Evolutionary conservation across 2,888 invertebrate species (phyloP), one percentile per base, ranked within the genome.

Genomic region (Metacarcinus magister): DNA sequence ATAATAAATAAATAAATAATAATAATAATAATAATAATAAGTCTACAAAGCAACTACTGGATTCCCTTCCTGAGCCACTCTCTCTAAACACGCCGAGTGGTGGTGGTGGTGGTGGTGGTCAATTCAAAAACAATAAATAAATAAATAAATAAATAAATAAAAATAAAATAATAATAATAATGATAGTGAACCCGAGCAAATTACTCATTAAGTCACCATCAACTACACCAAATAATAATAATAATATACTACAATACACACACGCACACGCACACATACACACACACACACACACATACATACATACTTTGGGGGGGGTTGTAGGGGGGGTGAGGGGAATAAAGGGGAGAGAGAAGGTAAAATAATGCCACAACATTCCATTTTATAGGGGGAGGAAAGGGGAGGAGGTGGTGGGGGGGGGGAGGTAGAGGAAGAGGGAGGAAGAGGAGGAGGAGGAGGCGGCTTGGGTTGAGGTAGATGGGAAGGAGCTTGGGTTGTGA

Each of bases 21-120:
- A 54, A 54, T 54, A 54, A 54, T n/a, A n/a, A 32, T 10, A 87
- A 39, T 39, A 32, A 87, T 87, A 16, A 87, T 7, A 16, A 39
- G 39, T 39, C 8, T 87, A 87, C 19, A 87, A 87, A 87, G 39
- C 39, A 39, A 19, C 13, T 54, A 87, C 87, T 23, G 23, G 39
- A 13, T 39, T 16, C 32, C 28, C 32, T 39, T 39, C 87, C 87
- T 87, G 87, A 87, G 87, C 87, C 39, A 75, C 75, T 75, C 75
- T 75, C n/a, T n/a, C n/a, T n/a, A n/a, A n/a, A n/a, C n/a, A n/a
- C 75, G 75, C 75, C 75, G 28, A 75, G 75, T 23, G n/a, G 75
- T 75, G 75, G 75, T 75, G 75, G 75, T 28, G 75, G 75, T 75
- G 75, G 75, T 75, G 75, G 28, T 19, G 60, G 60, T 60, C 8